A percentile compares a stretch with the other conserved stretches of the same genome.
Evolutionary conservation across 2,797 vertebrate genomes (phyloP).

Genomic region (Chiloscyllium punctatum): DNA sequence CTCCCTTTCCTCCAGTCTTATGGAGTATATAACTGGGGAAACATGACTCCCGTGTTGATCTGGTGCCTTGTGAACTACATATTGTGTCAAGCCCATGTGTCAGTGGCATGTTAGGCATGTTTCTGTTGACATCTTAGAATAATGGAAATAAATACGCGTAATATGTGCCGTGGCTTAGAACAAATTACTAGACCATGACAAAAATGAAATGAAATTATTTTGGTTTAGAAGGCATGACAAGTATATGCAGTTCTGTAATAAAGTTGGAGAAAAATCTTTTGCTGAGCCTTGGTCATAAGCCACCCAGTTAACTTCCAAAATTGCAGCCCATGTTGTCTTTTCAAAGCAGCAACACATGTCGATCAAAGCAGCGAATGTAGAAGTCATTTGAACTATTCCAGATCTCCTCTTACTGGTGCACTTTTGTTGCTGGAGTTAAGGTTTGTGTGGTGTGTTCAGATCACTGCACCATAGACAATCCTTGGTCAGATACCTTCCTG

Average conservation of each 20-base stretch:
- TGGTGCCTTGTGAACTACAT: too few relatives aligned
- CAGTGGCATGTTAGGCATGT: neutral
- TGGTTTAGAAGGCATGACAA: neutral
- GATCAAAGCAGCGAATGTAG: neutral
- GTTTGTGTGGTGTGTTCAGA: too few relatives aligned
- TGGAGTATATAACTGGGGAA: too few relatives aligned
- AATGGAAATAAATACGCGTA: neutral
- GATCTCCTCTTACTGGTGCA: too few relatives aligned
- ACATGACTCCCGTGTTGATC: neutral
- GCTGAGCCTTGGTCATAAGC: neutral
- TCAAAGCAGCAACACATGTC: neutral
- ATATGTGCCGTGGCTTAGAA: neutral
- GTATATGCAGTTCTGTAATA: neutral
- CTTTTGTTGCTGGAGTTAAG: neutral
- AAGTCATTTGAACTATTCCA: neutral
- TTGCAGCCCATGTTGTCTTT: neutral
- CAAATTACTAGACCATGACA: neutral
- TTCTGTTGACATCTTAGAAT: neutral
- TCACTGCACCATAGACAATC: too few relatives aligned
- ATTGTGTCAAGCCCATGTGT: neutral
- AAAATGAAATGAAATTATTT: constrained; percentile 7
- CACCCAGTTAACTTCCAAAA: neutral
- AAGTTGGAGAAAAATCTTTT: neutral
- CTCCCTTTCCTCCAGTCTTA: too few relatives aligned
- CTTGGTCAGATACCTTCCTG: neutral